A percentile compares a stretch with the other conserved stretches of the same genome.
These are phyloP conservation scores for Apostichopus leukothele DNA, from an alignment of 53 echinoderm and acorn worm genomes.

Conservation along the genomic window DNA sequence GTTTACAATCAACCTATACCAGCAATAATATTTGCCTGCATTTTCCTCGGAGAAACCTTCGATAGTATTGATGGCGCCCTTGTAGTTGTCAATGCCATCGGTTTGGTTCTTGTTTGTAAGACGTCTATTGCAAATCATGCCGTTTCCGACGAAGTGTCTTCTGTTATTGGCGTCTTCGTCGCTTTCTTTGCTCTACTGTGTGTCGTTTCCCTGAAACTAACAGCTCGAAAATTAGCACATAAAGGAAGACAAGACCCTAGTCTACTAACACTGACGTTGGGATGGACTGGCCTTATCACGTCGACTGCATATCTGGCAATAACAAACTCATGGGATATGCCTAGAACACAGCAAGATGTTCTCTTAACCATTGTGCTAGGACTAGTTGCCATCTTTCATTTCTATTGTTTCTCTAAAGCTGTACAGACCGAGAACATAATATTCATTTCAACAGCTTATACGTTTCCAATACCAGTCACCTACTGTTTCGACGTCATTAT, in stretches of 20 bases:
- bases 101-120: constrained; percentile 12
- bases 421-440: not conserved
- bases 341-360: not conserved
- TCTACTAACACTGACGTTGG: not conserved
- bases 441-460: not conserved
- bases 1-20: not conserved
- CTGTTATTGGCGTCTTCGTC: not conserved
- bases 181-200: not conserved
- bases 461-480: not conserved
- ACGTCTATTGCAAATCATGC: no score
- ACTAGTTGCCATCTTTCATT: not conserved
- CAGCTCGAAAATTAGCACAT: not conserved
- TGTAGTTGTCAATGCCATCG: not conserved
- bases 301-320: not conserved
- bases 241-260: constrained; percentile 14
- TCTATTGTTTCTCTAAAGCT: not conserved
- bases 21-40: not conserved
- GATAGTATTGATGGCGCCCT: not conserved
- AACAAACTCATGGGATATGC: constrained; percentile 15
- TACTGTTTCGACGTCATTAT: constrained; percentile 23
- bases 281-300: not conserved
- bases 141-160: no score
- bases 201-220: not conserved
- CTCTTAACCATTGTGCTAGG: not conserved
- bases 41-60: constrained; percentile 5